These are phyloP conservation scores for Alectura lathami DNA, from an alignment of 2,113 vertebrate species.

Conservation along the genomic window DNA sequence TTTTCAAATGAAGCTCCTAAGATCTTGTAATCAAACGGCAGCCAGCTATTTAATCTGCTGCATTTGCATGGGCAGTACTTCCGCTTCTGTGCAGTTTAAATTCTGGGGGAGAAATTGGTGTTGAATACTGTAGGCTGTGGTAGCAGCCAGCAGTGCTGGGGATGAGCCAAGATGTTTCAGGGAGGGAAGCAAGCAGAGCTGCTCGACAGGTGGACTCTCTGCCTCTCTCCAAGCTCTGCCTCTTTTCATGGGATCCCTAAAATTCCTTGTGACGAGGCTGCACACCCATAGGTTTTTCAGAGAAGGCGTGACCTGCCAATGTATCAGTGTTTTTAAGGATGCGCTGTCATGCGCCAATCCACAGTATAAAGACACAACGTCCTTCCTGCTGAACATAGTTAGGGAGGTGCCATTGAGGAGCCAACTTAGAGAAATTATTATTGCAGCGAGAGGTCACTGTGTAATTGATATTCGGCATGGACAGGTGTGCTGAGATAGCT, in stretches of 20 bases:
- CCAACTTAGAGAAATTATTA: conserved; percentile 31
- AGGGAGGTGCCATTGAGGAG: background rate
- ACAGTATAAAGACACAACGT: conserved; percentile 21
- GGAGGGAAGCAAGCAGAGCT: background rate
- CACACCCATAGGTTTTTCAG: background rate
- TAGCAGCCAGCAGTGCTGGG: background rate
- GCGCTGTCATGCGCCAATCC: conserved; percentile 5
- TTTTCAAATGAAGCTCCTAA: background rate
- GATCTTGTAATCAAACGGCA: background rate
- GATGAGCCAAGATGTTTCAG: background rate
- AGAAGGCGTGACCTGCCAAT: conserved; percentile 1
- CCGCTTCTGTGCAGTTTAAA: background rate
- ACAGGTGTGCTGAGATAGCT: conserved; percentile 43
- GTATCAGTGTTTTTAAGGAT: background rate
- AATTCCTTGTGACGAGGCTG: background rate
- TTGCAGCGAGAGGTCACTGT: background rate
- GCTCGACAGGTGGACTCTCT: background rate
- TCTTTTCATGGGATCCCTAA: background rate
- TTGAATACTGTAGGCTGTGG: background rate
- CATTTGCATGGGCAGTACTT: background rate
- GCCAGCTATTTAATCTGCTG: background rate
- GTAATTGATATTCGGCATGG: conserved; percentile 29
- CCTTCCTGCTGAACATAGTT: conserved; percentile 17
- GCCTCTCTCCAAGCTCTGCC: background rate
- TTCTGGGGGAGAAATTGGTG: background rate